Base-by-base conservation (phyloP, 2,113 vertebrate species). In the Myiopsitta monachus region DNA sequence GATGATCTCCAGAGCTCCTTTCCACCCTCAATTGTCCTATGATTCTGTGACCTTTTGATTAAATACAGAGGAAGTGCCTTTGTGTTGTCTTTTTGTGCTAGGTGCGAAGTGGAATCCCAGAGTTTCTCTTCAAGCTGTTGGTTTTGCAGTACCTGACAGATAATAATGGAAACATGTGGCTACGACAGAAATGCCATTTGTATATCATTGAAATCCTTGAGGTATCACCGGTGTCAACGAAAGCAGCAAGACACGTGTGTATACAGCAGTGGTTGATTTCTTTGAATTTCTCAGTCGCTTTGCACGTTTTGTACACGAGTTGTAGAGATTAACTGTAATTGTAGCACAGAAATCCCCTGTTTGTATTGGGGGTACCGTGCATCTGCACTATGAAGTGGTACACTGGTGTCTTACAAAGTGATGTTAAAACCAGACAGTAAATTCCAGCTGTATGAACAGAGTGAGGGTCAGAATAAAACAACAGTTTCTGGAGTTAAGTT, bases 61-160 rank as follows among this genome's bases (percentile, higher is more conserved):
- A 51, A 59, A 59, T 62, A 30, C 39, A 67, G 31, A 73, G 38
- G 13, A 81, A 66, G 18, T 36, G 17, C 19, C 18, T 75, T 72
- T 75, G 22, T 88, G 7, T 81, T 73, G 9, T 47, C 39, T 21
- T 62, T 62, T 51, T 46, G n/a, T 8, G 46, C 14, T 28, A 99
- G 99, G 99, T 99, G 19, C 98, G 96, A 93, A 98, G 93, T 88
- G 99, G 99, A 61, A 96, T 99, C 82, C 91, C 98, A 47, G 98
- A 98, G 90, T 99, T 99, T 93, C 98, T 99, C 5, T 99, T 99
- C 97, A 99, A 99, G 85, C 97, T 99, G 75, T 82, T 99, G 88
- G 94, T 99, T 84, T 96, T 99, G 43, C 98, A 98, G 69, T 98
- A 99, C 91, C 96, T 99, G 62, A 98, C 98, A 98, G 98, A 99